Evolutionary conservation across 2,797 vertebrate species (phyloP), one percentile per base, ranked within the genome.

Genomic region (Mus caroli): DNA sequence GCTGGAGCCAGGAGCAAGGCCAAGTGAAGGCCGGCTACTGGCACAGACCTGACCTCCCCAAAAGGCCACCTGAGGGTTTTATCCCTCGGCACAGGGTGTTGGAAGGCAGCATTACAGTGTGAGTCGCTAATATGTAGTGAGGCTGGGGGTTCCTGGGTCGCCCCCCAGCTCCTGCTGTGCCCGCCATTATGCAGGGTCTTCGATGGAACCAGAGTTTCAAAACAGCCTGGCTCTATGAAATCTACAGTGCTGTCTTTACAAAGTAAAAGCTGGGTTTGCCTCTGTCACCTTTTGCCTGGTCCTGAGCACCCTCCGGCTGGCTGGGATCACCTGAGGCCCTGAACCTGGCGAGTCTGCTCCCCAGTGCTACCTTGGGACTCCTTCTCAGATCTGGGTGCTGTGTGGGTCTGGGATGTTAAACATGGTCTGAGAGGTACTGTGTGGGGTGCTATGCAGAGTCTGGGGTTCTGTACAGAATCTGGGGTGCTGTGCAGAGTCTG

Each of bases 101-200:
- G 92, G 87, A 88, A 92, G 80, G 77, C 86, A 31, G 71, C 78
- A 86, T 97, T 85, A 96, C 92, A 90, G 64, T 94, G 97, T 96
- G 79, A 54, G 4, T 92, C 92, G 88, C 94, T 96, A 94, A 86
- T 85, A 78, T 34, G 15, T 71, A 58, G 0, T 75, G 15, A 94
- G 52, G 46, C 77, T n/a, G 28, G 90, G 69, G 10, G 86, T 76
- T 71, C 50, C 22, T 1, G 75, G 46, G 69, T 62, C 19, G 1
- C 58, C 82, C 22, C 22, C 15, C 69, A 64, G n/a, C 75, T 90
- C 86, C 4, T 11, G 80, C 17, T 34, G 40, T 0, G 10, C 60
- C 15, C 1, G 3, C n/a, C 28, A 22, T 24, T 64, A 17, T 40
- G 6, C 5, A 67, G 43, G 60, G 64, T 91, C 93, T 90, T 62